Percentiles rank a stretch among this genome's conserved stretches.
These are phyloP conservation scores for Cataglyphis hispanica DNA, from an alignment of 1,140 invertebrate species.

Conservation along the genomic window DNA sequence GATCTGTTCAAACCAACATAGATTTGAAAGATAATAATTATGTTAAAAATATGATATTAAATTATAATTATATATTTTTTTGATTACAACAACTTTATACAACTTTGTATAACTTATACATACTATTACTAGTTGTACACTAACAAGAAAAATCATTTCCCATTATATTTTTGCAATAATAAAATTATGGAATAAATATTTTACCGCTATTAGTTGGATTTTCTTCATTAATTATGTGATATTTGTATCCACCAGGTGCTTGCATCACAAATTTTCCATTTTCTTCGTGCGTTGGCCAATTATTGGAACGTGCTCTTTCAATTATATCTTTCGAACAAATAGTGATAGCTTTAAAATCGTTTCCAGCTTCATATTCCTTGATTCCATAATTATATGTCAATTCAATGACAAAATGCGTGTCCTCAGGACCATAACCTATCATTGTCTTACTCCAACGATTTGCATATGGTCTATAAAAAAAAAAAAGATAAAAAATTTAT, in stretches of 20 bases:
- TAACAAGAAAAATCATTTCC: constrained; percentile 19
- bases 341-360: constrained; percentile 96
- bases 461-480: constrained; percentile 93
- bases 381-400: constrained; percentile 99
- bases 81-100: constrained; percentile 38
- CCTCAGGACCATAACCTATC: constrained; percentile 98
- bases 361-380: constrained; percentile 93
- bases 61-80: constrained; percentile 25
- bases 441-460: constrained; percentile 99
- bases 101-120: not conserved
- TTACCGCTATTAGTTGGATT: constrained; percentile 89
- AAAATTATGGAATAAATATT: constrained; percentile 46
- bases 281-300: constrained; percentile 90
- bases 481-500: constrained; percentile 24
- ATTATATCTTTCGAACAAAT: constrained; percentile 93
- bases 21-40: constrained; percentile 17
- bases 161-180: constrained; percentile 49
- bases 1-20: constrained; percentile 88
- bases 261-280: constrained; percentile 88
- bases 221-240: constrained; percentile 92
- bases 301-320: constrained; percentile 89
- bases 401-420: constrained; percentile 98
- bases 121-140: not conserved
- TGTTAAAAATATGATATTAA: not conserved
- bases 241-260: constrained; percentile 97